Evolutionary conservation across 2,113 vertebrate species (phyloP).

Genomic region (Pitta sordida): DNA sequence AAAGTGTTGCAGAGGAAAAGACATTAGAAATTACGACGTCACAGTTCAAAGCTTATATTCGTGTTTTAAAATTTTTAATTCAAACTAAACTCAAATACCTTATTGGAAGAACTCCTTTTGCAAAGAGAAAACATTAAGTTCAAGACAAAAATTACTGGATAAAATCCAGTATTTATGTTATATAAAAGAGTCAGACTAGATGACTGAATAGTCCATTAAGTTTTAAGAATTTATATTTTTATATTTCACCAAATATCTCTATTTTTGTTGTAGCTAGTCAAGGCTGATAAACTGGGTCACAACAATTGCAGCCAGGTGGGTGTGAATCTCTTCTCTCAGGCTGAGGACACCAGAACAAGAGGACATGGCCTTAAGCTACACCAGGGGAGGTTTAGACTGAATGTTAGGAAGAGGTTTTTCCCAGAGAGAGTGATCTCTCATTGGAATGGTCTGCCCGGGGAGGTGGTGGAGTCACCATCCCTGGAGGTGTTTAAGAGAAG

Average conservation of each 20-base stretch:
- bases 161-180: background rate
- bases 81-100: background rate
- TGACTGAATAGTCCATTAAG: background rate
- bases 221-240: background rate
- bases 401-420: too few relatives aligned
- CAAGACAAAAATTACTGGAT: background rate
- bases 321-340: too few relatives aligned
- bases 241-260: background rate
- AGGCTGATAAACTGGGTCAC: background rate
- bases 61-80: background rate
- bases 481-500: too few relatives aligned
- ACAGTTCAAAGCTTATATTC: background rate
- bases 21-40: background rate
- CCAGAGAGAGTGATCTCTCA: too few relatives aligned
- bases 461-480: too few relatives aligned
- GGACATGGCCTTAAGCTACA: too few relatives aligned
- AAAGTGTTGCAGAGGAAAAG: background rate
- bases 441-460: too few relatives aligned
- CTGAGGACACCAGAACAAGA: too few relatives aligned
- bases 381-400: too few relatives aligned
- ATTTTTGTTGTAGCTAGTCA: background rate
- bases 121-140: background rate
- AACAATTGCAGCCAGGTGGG: too few relatives aligned
- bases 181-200: background rate
- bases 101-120: background rate